Evolutionary conservation across 1,140 invertebrate species (phyloP).

Genomic region (Caenorhabditis remanei): DNA sequence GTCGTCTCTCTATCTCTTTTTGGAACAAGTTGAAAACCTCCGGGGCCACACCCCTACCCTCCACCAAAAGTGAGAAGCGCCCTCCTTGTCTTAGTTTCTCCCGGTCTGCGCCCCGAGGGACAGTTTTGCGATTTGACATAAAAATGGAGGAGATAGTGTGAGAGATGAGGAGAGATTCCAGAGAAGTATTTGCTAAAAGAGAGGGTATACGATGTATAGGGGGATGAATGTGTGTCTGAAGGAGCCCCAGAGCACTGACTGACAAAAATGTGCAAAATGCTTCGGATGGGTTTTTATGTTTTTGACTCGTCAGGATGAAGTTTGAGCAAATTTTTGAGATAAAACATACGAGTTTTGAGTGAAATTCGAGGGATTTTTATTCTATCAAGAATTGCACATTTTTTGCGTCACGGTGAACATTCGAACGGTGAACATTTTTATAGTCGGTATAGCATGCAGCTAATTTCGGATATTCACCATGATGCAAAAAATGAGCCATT

Average conservation of each 20-base stretch:
- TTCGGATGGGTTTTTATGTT: slow-evolving; percentile 4
- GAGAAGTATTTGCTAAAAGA: neutral
- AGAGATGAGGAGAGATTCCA: neutral
- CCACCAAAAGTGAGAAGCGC: slow-evolving; percentile 38
- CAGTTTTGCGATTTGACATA: slow-evolving; percentile 55
- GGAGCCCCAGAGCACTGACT: neutral
- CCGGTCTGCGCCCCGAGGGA: neutral
- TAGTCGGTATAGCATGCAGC: too few species aligned
- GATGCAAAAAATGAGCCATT: too few species aligned
- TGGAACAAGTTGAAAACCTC: slow-evolving; percentile 26
- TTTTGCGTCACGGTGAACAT: too few species aligned
- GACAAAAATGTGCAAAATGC: slow-evolving; percentile 50
- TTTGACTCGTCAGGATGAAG: neutral
- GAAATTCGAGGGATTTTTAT: neutral
- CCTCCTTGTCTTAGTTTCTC: neutral
- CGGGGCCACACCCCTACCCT: too few species aligned
- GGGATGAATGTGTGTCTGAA: neutral
- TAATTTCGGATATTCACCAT: too few species aligned
- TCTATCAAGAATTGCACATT: too few species aligned
- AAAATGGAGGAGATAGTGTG: slow-evolving; percentile 26
- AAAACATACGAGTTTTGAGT: neutral
- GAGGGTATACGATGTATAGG: neutral
- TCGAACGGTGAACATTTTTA: too few species aligned
- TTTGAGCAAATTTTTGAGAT: neutral
- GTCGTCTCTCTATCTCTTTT: neutral